Evolutionary conservation across 2,113 vertebrate genomes (phyloP).

Genomic region (Cariama cristata): DNA sequence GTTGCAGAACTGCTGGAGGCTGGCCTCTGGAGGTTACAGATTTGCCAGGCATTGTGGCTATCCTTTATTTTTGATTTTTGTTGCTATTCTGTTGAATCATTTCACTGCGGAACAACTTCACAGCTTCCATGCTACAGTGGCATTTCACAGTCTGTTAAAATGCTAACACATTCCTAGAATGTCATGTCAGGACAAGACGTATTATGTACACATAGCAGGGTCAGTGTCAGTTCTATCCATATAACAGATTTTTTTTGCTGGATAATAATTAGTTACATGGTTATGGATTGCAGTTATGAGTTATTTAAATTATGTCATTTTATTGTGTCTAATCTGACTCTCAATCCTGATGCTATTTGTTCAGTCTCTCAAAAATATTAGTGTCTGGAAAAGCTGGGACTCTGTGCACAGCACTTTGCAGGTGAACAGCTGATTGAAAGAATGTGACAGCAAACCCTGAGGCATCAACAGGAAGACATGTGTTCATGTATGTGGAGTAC

Average conservation of each 20-base stretch:
- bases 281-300: not conserved
- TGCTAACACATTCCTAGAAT: not conserved
- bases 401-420: not conserved
- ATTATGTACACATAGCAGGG: not conserved
- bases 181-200: not conserved
- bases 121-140: not conserved
- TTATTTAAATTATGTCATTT: not conserved
- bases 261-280: not conserved
- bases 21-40: not conserved
- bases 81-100: not conserved
- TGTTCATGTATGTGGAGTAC: not conserved
- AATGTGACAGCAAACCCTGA: not conserved
- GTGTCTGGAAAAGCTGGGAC: not conserved
- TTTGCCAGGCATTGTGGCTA: not conserved
- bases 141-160: not conserved
- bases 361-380: not conserved
- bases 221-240: not conserved
- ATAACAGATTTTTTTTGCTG: not conserved
- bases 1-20: not conserved
- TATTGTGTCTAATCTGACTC: not conserved
- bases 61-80: not conserved
- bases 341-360: not conserved
- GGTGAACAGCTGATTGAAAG: not conserved
- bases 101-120: not conserved
- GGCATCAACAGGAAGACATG: not conserved